Evolutionary conservation across 1,140 invertebrate species (phyloP).

Genomic region (Sinella curviseta): DNA sequence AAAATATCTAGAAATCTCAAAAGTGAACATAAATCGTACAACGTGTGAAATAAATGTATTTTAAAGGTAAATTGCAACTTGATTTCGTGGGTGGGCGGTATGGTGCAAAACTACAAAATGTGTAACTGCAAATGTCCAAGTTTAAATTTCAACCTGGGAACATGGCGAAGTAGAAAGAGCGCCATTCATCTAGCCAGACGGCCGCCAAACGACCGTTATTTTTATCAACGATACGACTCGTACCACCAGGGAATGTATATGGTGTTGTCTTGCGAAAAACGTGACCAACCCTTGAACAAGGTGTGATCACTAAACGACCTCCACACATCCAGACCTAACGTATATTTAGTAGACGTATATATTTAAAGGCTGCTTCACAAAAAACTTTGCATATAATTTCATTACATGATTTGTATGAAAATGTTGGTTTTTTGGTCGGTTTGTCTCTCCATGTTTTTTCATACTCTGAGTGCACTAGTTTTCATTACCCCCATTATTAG

Average conservation of each 20-base stretch:
- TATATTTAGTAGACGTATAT: too few relatives aligned
- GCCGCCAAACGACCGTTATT: conserved; percentile 94
- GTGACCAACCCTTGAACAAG: conserved; percentile 90
- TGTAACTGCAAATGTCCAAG: not conserved
- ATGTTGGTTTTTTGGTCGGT: too few relatives aligned
- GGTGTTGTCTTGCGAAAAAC: conserved; percentile 98
- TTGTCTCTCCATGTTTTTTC: too few relatives aligned
- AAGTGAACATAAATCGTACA: too few relatives aligned
- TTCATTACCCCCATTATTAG: too few relatives aligned
- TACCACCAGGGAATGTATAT: conserved; percentile 98
- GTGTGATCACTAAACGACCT: conserved; percentile 83
- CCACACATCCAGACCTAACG: conserved; percentile 97
- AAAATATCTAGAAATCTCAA: too few relatives aligned
- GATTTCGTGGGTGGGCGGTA: not conserved
- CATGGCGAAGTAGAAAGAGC: conserved; percentile 97
- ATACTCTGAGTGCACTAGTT: too few relatives aligned
- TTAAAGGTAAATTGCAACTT: not conserved
- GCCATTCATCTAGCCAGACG: conserved; percentile 97
- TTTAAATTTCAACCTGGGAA: conserved; percentile 69
- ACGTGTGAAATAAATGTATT: conserved; percentile 46
- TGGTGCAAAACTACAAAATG: not conserved
- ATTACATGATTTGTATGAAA: not conserved
- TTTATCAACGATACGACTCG: conserved; percentile 95
- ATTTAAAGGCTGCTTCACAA: conserved; percentile 44
- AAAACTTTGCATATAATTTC: not conserved